Evolutionary conservation across 2,888 invertebrate species (phyloP).

Genomic region (Coremacera marginata): DNA sequence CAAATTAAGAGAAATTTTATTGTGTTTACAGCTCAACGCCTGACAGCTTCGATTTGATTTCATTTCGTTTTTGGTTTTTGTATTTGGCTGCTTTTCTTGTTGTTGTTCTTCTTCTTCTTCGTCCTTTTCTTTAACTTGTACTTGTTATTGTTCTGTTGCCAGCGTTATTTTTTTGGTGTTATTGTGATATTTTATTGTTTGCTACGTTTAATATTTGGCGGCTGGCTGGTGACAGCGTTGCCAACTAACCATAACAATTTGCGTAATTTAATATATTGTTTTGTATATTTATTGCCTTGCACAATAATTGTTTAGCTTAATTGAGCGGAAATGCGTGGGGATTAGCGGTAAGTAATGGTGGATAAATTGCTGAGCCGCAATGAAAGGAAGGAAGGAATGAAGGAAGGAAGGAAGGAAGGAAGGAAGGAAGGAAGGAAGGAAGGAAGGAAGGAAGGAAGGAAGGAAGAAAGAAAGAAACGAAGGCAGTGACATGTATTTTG

Average conservation of each 20-base stretch:
- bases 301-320: slow-evolving; percentile 22
- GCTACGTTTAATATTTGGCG: background rate
- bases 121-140: background rate
- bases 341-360: slow-evolving; percentile 9
- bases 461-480: too few species aligned
- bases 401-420: too few species aligned
- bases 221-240: slow-evolving; percentile 7
- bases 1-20: slow-evolving; percentile 39
- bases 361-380: background rate
- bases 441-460: too few species aligned
- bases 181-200: slow-evolving; percentile 17
- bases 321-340: slow-evolving; percentile 19
- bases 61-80: background rate
- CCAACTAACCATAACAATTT: slow-evolving; percentile 19
- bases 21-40: slow-evolving; percentile 31
- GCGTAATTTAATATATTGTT: slow-evolving; percentile 9
- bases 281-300: background rate
- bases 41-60: slow-evolving; percentile 35
- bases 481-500: too few species aligned
- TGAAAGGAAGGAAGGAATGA: too few species aligned
- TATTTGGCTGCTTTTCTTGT: background rate
- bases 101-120: background rate
- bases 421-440: too few species aligned
- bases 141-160: background rate
- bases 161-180: background rate